Evolutionary conservation across 2,113 vertebrate genomes (phyloP).

Genomic region (Bubo blakistoni): DNA sequence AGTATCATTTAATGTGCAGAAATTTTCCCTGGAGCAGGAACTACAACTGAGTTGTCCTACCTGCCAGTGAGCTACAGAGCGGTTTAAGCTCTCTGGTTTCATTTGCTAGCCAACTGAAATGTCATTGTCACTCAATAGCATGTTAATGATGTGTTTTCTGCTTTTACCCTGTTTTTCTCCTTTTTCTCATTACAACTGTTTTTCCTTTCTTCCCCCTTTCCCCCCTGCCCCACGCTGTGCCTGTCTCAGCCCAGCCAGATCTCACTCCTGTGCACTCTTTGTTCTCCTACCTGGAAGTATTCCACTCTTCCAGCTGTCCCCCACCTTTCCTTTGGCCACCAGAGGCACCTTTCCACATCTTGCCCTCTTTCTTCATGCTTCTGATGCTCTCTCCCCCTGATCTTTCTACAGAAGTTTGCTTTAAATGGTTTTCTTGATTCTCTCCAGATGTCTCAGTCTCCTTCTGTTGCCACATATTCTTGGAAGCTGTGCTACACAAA

Average conservation of each 20-base stretch:
- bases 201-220: neutral
- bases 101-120: neutral
- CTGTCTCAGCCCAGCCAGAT: neutral
- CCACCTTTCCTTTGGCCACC: slow-evolving; percentile 54
- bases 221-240: too few relatives aligned
- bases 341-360: slow-evolving; percentile 50
- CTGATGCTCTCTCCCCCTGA: slow-evolving; percentile 23
- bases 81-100: neutral
- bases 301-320: slow-evolving; percentile 58
- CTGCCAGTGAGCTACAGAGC: neutral
- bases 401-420: slow-evolving; percentile 31
- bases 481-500: slow-evolving; percentile 57
- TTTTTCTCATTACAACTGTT: neutral
- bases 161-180: neutral
- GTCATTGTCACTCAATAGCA: neutral
- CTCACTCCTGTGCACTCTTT: neutral
- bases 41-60: neutral
- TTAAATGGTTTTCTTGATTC: slow-evolving; percentile 48
- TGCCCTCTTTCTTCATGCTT: slow-evolving; percentile 36
- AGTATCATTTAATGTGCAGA: neutral
- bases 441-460: slow-evolving; percentile 27
- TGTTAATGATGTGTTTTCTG: neutral
- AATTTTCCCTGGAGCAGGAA: neutral
- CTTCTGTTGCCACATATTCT: slow-evolving; percentile 54
- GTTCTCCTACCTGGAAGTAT: slow-evolving; percentile 47